Evolutionary conservation across 2,888 invertebrate species (phyloP).

Genomic region (Auanema sp.): DNA sequence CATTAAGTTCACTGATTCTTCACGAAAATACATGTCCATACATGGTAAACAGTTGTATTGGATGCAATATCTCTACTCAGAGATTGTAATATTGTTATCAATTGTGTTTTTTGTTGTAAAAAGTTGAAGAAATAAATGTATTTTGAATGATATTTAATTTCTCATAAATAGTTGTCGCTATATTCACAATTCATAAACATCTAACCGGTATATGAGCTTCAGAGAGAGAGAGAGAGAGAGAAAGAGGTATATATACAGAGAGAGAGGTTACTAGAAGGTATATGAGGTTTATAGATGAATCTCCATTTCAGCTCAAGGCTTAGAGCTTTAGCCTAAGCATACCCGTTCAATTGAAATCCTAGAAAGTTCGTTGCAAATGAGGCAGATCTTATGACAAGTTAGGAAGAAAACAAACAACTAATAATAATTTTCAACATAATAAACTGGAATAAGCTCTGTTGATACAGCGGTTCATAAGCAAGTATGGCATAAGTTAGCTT

Average conservation of each 20-base stretch:
- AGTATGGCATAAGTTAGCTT: slow-evolving; percentile 6
- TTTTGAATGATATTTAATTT: slow-evolving; percentile 5
- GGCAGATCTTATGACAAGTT: slow-evolving; percentile 5
- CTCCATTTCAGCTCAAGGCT: too few relatives aligned
- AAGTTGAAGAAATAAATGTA: slow-evolving; percentile 6
- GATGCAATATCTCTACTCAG: slow-evolving; percentile 11
- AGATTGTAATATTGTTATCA: background rate
- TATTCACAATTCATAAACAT: too few relatives aligned
- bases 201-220: too few relatives aligned
- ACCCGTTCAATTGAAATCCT: too few relatives aligned
- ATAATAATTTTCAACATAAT: slow-evolving; percentile 1
- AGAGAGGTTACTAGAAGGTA: too few relatives aligned
- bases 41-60: slow-evolving; percentile 12
- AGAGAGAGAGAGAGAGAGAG: too few relatives aligned
- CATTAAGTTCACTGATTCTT: slow-evolving; percentile 2
- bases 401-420: background rate
- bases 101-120: slow-evolving; percentile 7
- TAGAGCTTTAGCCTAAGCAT: too few relatives aligned
- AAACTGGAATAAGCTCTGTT: background rate
- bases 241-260: too few relatives aligned
- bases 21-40: background rate
- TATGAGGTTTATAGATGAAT: too few relatives aligned
- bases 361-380: too few relatives aligned
- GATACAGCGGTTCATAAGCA: slow-evolving; percentile 4
- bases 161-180: background rate